These are phyloP conservation scores for Nannospalax galili DNA, from an alignment of 2,113 vertebrate genomes.

Conservation along the genomic window DNA sequence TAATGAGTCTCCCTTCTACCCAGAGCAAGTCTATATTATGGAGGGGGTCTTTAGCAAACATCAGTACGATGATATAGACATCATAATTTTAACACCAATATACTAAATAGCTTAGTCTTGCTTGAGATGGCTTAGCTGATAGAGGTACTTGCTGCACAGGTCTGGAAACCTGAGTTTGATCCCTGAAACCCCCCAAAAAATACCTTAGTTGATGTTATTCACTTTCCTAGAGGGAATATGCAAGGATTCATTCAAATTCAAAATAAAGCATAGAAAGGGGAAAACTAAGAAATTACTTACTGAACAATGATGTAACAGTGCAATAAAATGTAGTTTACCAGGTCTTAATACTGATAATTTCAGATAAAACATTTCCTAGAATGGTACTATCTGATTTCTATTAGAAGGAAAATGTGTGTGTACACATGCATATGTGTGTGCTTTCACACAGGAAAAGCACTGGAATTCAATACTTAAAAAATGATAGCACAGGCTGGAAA, in stretches of 20 bases:
- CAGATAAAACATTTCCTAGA: neutral
- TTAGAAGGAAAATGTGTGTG: neutral
- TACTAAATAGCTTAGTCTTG: neutral
- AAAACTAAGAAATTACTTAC: slow-evolving; percentile 36
- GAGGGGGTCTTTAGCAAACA: neutral
- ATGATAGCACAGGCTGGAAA: neutral
- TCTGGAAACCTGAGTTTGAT: neutral
- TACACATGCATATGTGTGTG: neutral
- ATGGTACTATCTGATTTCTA: neutral
- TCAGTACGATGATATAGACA: neutral
- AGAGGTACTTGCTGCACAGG: neutral
- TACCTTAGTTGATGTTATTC: neutral
- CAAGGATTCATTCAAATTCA: slow-evolving; percentile 48
- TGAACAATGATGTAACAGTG: neutral
- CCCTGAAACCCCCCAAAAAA: neutral
- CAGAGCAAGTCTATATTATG: neutral
- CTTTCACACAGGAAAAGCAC: neutral
- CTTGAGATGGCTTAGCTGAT: neutral
- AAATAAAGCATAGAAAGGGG: slow-evolving; percentile 35
- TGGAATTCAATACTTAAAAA: neutral
- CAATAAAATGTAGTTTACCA: slow-evolving; percentile 19
- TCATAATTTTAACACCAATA: neutral
- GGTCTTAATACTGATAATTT: neutral
- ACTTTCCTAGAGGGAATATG: slow-evolving; percentile 15
- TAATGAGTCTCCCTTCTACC: neutral